Evolutionary conservation across 2,113 vertebrate species (phyloP), one percentile per base, ranked within the genome.

Genomic region (Podarcis muralis): DNA sequence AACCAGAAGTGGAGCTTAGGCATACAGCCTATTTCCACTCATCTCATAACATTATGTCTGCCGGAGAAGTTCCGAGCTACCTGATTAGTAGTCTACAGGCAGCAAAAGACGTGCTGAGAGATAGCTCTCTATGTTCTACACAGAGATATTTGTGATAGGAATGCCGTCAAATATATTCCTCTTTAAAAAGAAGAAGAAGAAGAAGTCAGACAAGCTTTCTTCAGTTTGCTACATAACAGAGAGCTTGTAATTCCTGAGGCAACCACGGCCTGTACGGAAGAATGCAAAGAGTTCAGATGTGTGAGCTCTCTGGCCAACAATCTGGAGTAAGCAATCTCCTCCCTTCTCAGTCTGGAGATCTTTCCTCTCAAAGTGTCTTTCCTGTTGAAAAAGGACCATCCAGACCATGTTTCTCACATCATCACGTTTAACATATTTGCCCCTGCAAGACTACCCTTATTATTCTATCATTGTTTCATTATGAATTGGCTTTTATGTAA

Each of bases 181-280:
- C 18, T 59, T 43, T 43, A 6, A 43, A 43, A 43, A 43, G 4
- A 37, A 37, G 35, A 37, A 37, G 35, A 37, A 35, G 83, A 86
- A 93, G 86, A 88, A 48, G 8, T 48, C 76, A 90, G 86, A n/a
- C 68, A 80, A 91, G 15, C 86, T 91, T 32, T 59, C 53, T 80
- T 87, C 32, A 83, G 1, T 7, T 59, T 87, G 84, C 71, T 72
- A 85, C 87, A 37, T 32, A 91, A 65, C 0, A 86, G 89, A 81
- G 18, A 88, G 22, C 1, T 85, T 85, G 30, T 59, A 22, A 66
- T 78, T 90, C 30, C 35, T 83, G 37, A 53, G 76, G 40, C 25
- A 30, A 81, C 87, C 25, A n/a, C 77, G 1, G 6, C 37, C 0
- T 2, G 81, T 80, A 74, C 77, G 87, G 92, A 87, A 0, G 1